Evolutionary conservation across 1,140 invertebrate species (phyloP).

Genomic region (Copidosoma floridanum): DNA sequence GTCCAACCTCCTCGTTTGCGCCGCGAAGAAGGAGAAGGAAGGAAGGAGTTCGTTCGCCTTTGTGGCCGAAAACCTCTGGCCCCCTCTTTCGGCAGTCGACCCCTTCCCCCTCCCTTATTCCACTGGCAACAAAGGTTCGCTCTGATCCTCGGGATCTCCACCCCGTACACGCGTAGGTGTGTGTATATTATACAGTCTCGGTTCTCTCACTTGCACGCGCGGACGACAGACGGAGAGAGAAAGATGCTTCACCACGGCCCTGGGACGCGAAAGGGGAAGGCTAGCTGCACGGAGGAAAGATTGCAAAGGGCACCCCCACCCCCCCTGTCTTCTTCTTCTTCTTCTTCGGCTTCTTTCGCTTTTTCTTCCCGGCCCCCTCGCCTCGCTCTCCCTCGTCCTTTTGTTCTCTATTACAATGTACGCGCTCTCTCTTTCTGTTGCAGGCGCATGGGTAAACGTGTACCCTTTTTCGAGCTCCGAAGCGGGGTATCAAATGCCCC

Average conservation of each 20-base stretch:
- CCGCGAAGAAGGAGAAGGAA: constrained; percentile 24
- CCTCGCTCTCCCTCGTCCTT: too few species aligned
- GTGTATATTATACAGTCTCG: too few species aligned
- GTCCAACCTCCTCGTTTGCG: constrained; percentile 49
- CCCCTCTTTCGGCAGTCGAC: constrained; percentile 41
- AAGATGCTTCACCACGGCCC: too few species aligned
- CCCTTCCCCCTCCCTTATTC: constrained; percentile 17
- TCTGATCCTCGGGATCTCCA: constrained; percentile 24
- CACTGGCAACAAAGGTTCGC: constrained; percentile 14
- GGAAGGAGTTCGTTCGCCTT: constrained; percentile 38
- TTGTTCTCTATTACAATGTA: too few species aligned
- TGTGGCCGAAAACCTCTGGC: constrained; percentile 49
- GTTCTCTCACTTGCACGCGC: too few species aligned
- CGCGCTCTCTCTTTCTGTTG: neutral
- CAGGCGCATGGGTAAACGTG: too few species aligned
- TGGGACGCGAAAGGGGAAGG: too few species aligned
- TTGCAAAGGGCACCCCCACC: too few species aligned
- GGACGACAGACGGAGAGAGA: too few species aligned
- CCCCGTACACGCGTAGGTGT: neutral
- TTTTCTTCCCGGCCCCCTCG: neutral
- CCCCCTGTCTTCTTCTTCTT: constrained; percentile 6
- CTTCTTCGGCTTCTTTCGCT: too few species aligned
- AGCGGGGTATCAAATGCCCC: constrained; percentile 10
- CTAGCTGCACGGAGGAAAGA: too few species aligned
- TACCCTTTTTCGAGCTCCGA: neutral